Base-by-base conservation (phyloP, 2,113 vertebrate species). In the Amphiprion ocellaris region DNA sequence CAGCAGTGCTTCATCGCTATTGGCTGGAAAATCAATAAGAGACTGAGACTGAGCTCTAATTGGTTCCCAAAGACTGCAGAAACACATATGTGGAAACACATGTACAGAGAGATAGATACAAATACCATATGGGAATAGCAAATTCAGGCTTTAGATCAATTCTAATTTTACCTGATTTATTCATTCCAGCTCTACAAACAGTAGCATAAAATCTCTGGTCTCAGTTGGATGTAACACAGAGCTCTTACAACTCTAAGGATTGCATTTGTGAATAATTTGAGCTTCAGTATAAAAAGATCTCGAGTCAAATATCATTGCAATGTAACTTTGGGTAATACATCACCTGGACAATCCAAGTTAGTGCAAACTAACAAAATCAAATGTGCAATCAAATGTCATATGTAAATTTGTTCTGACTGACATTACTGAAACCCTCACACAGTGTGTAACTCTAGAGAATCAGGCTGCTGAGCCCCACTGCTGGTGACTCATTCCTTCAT, bases 1-100 rank as follows among this genome's bases (percentile, higher is more conserved):
- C 75, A 56, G 72, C 85, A 69, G 59, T 28, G 83, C 84, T 87
- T 87, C 81, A 88, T 84, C 81, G 81, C 81, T 92, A 93, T 90
- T 92, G 92, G 90, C 91, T 88, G 63, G 23, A 61, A 93, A 91
- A 93, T 93, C 92, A 86, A 93, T 93, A 88, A 21, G 44, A 84
- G 79, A 65, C 69, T 55, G 26, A 85, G 55, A 61, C 79, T 33
- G 65, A 70, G 58, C 67, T 83, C 84, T 92, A 90, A 91, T 90
- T 90, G 86, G 91, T 74, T 90, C 74, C 80, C 50, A 83, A 71
- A 81, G 81, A 86, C 63, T 69, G 82, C 74, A 88, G n/a, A 77
- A 80, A 69, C 17, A 79, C 64, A 70, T 62, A 69, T 28, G 17
- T 68, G 71, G 56, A 67, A 77, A 72, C 72, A 79, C 70, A 68